These are phyloP conservation scores for Pachyuromys duprasi DNA, from an alignment of 2,797 vertebrate species.

Conservation along the genomic window DNA sequence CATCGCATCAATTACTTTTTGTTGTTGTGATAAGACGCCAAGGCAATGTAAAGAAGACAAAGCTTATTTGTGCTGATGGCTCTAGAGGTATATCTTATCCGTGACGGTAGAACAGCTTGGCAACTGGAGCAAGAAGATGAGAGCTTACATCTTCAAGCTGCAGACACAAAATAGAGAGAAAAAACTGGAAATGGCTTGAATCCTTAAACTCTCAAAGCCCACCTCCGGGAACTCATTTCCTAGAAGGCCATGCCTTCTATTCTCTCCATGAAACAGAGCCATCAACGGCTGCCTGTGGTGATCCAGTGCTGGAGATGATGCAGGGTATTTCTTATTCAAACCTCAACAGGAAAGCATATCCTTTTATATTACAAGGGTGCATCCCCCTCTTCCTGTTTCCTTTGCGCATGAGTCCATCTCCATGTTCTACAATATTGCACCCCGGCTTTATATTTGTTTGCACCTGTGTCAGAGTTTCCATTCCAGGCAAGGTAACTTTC, in stretches of 20 bases:
- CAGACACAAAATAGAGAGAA: background rate
- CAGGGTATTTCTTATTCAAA: no score
- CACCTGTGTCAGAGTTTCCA: background rate
- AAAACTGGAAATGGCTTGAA: background rate
- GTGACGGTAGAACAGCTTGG: background rate
- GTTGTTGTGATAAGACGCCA: background rate
- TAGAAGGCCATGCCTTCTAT: background rate
- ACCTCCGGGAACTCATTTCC: background rate
- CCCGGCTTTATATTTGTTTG: slow-evolving; percentile 44
- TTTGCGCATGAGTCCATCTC: slow-evolving; percentile 13
- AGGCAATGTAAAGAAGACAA: background rate
- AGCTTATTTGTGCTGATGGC: background rate
- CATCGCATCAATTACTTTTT: no score
- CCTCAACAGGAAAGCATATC: background rate
- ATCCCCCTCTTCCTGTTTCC: slow-evolving; percentile 20
- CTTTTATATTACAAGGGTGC: background rate
- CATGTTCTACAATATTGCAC: background rate
- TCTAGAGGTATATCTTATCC: background rate
- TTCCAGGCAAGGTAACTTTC: background rate
- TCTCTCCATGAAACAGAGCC: background rate
- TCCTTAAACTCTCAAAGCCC: background rate
- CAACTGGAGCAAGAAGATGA: background rate
- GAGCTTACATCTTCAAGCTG: background rate
- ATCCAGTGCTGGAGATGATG: background rate
- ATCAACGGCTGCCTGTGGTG: background rate